A percentile compares a stretch with the other conserved stretches of the same genome.
Evolutionary conservation across 1,140 invertebrate genomes (phyloP).

Genomic region (Lepidostoma basale): DNA sequence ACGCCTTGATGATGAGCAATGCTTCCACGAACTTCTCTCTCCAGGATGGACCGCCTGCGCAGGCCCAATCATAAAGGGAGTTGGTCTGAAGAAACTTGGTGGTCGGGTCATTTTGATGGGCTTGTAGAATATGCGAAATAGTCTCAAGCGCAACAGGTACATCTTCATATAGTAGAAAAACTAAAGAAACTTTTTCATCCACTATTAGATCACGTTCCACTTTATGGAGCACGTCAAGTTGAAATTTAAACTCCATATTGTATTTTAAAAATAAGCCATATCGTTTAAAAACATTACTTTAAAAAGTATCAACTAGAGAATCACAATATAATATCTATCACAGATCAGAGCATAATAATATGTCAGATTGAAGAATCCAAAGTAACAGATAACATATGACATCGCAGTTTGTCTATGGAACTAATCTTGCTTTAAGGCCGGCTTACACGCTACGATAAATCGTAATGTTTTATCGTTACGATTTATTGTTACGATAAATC

Average conservation of each 20-base stretch:
- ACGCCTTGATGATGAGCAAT: constrained; percentile 14
- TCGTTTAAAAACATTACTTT: not conserved
- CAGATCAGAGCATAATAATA: too few species aligned
- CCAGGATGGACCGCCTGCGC: constrained; percentile 10
- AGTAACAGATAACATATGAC: too few species aligned
- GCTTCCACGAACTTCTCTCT: constrained; percentile 38
- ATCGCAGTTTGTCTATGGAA: too few species aligned
- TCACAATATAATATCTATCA: not conserved
- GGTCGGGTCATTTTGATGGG: not conserved
- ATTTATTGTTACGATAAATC: too few species aligned
- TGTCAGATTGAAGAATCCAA: too few species aligned
- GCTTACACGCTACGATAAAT: too few species aligned
- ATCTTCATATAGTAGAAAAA: constrained; percentile 41
- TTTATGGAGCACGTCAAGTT: constrained; percentile 26
- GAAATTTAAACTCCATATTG: constrained; percentile 2
- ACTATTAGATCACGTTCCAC: constrained; percentile 24
- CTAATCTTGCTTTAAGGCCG: too few species aligned
- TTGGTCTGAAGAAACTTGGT: not conserved
- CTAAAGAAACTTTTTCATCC: constrained; percentile 36
- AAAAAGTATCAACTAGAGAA: not conserved
- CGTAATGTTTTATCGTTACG: too few species aligned
- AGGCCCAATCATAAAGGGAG: constrained; percentile 26
- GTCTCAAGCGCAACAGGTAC: constrained; percentile 23
- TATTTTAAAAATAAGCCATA: not conserved
- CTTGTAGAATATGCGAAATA: not conserved